Evolutionary conservation across 2,797 vertebrate genomes (phyloP).

Genomic region (Falco naumanni): DNA sequence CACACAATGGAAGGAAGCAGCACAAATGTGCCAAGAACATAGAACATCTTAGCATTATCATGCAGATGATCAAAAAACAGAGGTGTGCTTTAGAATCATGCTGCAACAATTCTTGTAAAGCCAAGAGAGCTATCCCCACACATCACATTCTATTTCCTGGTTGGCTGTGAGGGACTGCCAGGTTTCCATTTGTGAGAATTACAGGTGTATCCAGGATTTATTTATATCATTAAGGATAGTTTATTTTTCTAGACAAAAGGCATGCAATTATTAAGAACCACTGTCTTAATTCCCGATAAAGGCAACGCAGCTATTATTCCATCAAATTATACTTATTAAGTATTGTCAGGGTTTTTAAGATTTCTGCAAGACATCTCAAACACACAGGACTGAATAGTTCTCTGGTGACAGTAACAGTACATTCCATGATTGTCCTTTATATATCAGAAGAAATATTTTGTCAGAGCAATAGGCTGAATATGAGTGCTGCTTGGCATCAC

Average conservation of each 20-base stretch:
- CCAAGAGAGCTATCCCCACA: background rate
- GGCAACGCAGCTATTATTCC: background rate
- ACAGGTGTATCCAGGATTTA: background rate
- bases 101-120: slow-evolving; percentile 11
- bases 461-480: background rate
- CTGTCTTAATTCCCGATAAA: background rate
- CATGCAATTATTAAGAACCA: background rate
- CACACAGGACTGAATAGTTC: background rate
- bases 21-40: background rate
- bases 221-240: background rate
- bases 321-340: background rate
- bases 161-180: background rate
- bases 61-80: background rate
- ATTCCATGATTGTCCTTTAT: background rate
- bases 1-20: background rate
- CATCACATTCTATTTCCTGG: background rate
- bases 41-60: background rate
- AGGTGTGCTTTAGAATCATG: background rate
- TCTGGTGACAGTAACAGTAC: background rate
- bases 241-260: background rate
- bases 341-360: background rate
- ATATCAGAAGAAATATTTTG: background rate
- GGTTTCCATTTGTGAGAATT: background rate
- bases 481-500: background rate
- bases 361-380: background rate